Percentiles rank a stretch among this genome's conserved stretches.
Conservation (phyloP, 92 coral and sea anemone genomes). For the Epizoanthus stellaris region DNA sequence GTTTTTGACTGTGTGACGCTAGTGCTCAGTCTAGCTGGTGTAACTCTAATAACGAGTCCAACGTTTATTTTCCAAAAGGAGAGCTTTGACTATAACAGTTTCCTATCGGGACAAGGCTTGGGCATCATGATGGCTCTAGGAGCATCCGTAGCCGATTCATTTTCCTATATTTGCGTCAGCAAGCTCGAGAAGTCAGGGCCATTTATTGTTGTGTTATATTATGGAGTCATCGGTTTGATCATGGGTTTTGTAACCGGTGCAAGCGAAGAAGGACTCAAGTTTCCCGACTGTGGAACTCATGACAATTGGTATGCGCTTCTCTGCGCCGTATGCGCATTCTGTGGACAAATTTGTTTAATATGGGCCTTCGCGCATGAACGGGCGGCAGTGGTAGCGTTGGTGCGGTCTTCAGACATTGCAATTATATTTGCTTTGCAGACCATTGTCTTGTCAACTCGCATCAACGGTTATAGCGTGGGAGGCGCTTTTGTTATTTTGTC, state of each 20-base stretch:
- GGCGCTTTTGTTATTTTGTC: background rate
- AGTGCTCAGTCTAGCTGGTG: background rate
- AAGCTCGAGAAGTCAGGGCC: background rate
- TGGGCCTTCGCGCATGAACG: background rate
- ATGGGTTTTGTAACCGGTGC: background rate
- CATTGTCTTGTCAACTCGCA: background rate
- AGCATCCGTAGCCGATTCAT: background rate
- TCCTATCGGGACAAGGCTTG: background rate
- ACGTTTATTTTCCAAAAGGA: background rate
- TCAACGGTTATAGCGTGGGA: background rate
- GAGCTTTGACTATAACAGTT: too few species aligned
- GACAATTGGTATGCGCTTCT: background rate
- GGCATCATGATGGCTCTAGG: background rate
- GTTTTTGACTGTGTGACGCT: background rate
- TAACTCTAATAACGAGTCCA: background rate
- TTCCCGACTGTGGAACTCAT: background rate
- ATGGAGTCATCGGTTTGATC: background rate
- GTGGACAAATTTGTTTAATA: background rate
- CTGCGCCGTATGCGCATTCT: background rate
- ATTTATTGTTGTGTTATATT: background rate
- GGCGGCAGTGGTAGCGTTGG: background rate
- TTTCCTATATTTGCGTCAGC: constrained; percentile 3
- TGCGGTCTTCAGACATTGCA: background rate
- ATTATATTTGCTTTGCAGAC: background rate
- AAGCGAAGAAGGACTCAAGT: background rate